Conservation (phyloP, 2,888 invertebrate species). For the Melinopterus prodromus region DNA sequence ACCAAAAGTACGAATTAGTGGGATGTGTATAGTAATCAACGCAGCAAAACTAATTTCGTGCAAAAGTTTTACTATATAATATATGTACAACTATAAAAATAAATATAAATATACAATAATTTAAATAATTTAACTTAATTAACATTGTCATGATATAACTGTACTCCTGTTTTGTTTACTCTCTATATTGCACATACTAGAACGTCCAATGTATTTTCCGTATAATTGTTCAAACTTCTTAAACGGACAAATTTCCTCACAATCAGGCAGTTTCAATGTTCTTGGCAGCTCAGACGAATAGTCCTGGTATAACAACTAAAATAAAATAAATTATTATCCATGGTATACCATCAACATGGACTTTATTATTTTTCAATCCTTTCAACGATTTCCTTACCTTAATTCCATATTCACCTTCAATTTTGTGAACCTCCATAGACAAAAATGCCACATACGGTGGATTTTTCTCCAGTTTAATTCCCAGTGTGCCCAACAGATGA, state of each 20-base stretch:
- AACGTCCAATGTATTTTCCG: slow-evolving; percentile 20
- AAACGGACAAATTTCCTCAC: slow-evolving; percentile 31
- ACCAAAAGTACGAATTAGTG: no score
- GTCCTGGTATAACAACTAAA: slow-evolving; percentile 32
- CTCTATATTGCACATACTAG: background rate
- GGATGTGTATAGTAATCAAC: no score
- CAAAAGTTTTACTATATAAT: no score
- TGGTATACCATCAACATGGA: no score
- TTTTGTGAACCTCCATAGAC: slow-evolving; percentile 48
- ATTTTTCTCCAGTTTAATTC: slow-evolving; percentile 58
- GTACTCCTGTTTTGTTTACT: background rate
- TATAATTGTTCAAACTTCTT: slow-evolving; percentile 28
- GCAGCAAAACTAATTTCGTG: no score
- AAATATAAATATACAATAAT: no score
- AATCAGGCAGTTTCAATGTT: slow-evolving; percentile 26
- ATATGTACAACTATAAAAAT: no score
- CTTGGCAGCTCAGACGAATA: slow-evolving; percentile 28
- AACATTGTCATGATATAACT: background rate
- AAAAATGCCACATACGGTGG: slow-evolving; percentile 50
- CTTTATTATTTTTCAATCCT: no score
- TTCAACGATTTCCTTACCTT: slow-evolving; percentile 27
- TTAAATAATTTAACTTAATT: background rate
- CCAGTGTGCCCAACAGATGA: slow-evolving; percentile 59
- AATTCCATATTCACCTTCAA: slow-evolving; percentile 17
- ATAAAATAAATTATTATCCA: background rate